Evolutionary conservation across 2,888 invertebrate species (phyloP).

Genomic region (Meiosimyza platycephala): DNA sequence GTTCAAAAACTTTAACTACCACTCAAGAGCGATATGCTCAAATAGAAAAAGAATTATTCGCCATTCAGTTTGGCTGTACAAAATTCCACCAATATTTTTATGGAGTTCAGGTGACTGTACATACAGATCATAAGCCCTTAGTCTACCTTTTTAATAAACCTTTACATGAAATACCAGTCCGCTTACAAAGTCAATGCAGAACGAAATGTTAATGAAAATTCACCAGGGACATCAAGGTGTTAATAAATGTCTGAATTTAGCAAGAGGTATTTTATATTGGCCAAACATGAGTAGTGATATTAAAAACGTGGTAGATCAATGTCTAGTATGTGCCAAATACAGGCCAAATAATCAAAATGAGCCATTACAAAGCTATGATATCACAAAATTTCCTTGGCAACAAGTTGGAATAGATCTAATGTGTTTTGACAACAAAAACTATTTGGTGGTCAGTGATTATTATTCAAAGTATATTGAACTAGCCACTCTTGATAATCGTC

Average conservation of each 20-base stretch:
- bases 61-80: constrained; percentile 30
- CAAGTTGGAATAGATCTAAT: constrained; percentile 9
- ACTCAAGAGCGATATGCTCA: constrained; percentile 18
- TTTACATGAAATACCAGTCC: constrained; percentile 25
- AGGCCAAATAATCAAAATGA: constrained; percentile 1
- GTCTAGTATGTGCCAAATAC: constrained; percentile 17
- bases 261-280: constrained; percentile 28
- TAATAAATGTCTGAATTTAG: constrained; percentile 27
- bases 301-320: constrained; percentile 25
- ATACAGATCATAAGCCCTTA: constrained; percentile 29
- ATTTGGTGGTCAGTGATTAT: constrained; percentile 3
- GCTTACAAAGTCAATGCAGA: constrained; percentile 1
- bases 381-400: constrained; percentile 17
- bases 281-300: constrained; percentile 20
- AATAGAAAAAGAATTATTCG: constrained; percentile 32
- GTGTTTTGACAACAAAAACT: not conserved
- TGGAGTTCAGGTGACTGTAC: constrained; percentile 19
- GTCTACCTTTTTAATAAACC: constrained; percentile 33
- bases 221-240: constrained; percentile 28
- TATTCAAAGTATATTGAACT: constrained; percentile 15
- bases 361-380: constrained; percentile 11
- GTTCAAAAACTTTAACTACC: constrained; percentile 22
- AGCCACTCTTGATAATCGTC: not conserved
- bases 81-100: constrained; percentile 30
- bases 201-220: too few relatives aligned